Conservation (phyloP, 2,113 vertebrate species). For the Bufo gargarizans region DNA sequence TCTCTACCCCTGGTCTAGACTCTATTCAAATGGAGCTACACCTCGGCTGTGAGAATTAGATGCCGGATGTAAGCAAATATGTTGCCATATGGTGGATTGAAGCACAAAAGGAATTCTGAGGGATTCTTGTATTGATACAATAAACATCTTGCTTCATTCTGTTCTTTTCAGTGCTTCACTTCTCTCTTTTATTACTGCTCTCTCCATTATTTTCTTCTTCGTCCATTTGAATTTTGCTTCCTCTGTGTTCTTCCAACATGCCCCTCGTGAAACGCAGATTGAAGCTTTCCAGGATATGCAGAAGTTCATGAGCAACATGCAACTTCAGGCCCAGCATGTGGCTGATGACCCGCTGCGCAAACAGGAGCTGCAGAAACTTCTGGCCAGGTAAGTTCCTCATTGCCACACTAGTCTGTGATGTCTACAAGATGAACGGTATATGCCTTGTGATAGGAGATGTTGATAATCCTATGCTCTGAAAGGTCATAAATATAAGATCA, state of each 20-base stretch:
- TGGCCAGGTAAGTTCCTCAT: constrained; percentile 86
- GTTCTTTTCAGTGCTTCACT: background rate
- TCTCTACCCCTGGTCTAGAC: no score
- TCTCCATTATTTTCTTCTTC: background rate
- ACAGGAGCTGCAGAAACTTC: constrained; percentile 95
- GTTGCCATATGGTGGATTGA: no score
- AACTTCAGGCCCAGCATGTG: constrained; percentile 93
- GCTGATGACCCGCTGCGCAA: constrained; percentile 94
- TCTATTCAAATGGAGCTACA: no score
- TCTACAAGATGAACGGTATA: no score
- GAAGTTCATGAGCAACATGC: constrained; percentile 94
- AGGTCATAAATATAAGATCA: no score
- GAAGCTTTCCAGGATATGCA: constrained; percentile 99
- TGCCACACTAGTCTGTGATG: no score
- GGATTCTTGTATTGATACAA: no score
- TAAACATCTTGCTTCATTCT: background rate
- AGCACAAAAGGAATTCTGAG: no score
- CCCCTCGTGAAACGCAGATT: constrained; percentile 73
- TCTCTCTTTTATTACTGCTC: background rate
- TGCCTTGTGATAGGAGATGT: no score
- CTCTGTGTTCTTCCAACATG: constrained; percentile 8
- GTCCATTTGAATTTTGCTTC: constrained; percentile 44
- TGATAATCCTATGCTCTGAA: no score
- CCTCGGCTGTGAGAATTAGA: no score
- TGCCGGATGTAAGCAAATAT: no score